Evolutionary conservation across 92 coral and sea anemone genomes (phyloP).

Genomic region (Hydrozoanthus gracilis): DNA sequence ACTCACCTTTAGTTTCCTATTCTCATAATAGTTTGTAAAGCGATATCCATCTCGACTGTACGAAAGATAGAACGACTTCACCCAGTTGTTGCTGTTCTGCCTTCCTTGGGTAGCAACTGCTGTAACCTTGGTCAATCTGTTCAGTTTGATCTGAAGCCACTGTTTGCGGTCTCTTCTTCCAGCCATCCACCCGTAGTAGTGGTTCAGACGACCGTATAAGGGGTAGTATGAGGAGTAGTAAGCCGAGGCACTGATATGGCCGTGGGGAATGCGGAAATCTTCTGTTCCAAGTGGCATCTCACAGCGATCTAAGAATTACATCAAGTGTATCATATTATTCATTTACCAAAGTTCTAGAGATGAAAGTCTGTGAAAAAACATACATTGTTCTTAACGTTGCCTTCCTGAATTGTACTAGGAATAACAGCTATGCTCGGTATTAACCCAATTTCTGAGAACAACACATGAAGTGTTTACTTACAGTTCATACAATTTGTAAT

Average conservation of each 20-base stretch:
- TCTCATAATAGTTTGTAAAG: not conserved
- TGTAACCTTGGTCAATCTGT: not conserved
- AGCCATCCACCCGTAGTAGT: constrained; percentile 19
- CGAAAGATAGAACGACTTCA: constrained; percentile 5
- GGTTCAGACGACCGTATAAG: constrained; percentile 22
- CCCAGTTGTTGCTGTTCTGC: not conserved
- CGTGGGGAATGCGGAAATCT: constrained; percentile 1
- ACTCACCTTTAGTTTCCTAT: not conserved
- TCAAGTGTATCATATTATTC: no score
- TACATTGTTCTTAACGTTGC: no score
- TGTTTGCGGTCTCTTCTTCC: not conserved
- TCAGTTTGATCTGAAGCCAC: not conserved
- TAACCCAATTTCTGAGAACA: no score
- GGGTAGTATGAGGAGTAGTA: constrained; percentile 9
- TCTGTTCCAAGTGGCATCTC: not conserved
- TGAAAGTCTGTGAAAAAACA: no score
- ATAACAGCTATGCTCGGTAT: no score
- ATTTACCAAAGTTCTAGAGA: no score
- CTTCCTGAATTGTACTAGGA: no score
- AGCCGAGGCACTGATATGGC: constrained; percentile 16
- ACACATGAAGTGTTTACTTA: no score
- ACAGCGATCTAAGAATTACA: not conserved
- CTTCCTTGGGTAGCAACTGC: constrained; percentile 21
- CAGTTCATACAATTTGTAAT: no score
- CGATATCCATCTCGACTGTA: constrained; percentile 12